phyloP scores from a whole-genome alignment of 2,888 invertebrate genomes.

The Diarsia rubi region DNA sequence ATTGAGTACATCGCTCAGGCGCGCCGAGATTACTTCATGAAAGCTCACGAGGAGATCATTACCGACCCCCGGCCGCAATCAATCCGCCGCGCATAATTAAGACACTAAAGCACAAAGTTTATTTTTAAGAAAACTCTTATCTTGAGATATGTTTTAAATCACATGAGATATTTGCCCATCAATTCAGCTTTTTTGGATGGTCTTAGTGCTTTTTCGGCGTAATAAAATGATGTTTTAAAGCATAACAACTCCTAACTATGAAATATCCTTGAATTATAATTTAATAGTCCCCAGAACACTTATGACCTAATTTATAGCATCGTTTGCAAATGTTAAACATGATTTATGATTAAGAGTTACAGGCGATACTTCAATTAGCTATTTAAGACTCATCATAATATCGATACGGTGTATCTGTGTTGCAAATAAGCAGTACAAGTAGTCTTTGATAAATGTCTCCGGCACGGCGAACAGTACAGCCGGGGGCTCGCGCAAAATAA shows the following conservation, averaged over 20 bases:
- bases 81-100: slow-evolving; percentile 84
- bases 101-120: slow-evolving; percentile 77
- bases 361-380: slow-evolving; percentile 73
- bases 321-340: slow-evolving; percentile 50
- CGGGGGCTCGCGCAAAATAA: slow-evolving; percentile 86
- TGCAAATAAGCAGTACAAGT: slow-evolving; percentile 61
- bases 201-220: background rate
- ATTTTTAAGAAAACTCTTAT: slow-evolving; percentile 70
- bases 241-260: background rate
- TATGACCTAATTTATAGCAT: slow-evolving; percentile 37
- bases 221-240: background rate
- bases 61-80: slow-evolving; percentile 80
- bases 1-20: slow-evolving; percentile 71
- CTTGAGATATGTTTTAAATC: slow-evolving; percentile 70
- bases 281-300: background rate
- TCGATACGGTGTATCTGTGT: slow-evolving; percentile 71
- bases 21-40: slow-evolving; percentile 79
- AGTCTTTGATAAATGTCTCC: slow-evolving; percentile 81
- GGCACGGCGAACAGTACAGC: slow-evolving; percentile 78
- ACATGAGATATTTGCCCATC: slow-evolving; percentile 34
- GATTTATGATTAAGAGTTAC: slow-evolving; percentile 66
- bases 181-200: background rate
- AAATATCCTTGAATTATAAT: background rate
- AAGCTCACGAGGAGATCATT: slow-evolving; percentile 83
- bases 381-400: slow-evolving; percentile 78